Conservation (phyloP, 1,140 invertebrate genomes). For the Zaprionus gabonicus region DNA sequence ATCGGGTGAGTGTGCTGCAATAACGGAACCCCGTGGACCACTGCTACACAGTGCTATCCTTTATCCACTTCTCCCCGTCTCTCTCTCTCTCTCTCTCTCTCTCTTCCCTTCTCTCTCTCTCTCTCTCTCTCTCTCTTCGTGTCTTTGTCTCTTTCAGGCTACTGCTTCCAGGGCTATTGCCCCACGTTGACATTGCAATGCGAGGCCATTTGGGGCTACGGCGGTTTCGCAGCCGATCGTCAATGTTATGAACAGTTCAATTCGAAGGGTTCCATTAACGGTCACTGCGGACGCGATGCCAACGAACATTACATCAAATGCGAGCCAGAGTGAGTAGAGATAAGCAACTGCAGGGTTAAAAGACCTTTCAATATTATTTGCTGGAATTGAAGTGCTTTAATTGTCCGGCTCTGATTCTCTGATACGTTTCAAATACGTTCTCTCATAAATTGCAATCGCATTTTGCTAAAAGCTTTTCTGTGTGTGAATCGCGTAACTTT, state of each 20-base stretch:
- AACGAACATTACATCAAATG: slow-evolving; percentile 94
- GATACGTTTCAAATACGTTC: no score
- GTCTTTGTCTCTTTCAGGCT: slow-evolving; percentile 85
- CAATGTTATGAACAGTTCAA: slow-evolving; percentile 97
- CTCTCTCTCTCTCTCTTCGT: neutral
- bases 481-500: neutral
- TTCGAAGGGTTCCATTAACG: slow-evolving; percentile 95
- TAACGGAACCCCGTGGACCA: neutral
- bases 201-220: slow-evolving; percentile 95
- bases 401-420: no score
- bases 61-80: neutral
- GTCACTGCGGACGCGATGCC: slow-evolving; percentile 94
- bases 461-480: neutral
- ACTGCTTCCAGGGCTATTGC: slow-evolving; percentile 96
- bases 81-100: neutral
- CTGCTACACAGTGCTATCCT: neutral
- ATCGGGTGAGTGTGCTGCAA: slow-evolving; percentile 56
- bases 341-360: no score
- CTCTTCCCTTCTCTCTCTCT: neutral
- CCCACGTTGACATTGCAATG: slow-evolving; percentile 95
- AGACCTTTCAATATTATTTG: no score
- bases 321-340: slow-evolving; percentile 90
- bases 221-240: slow-evolving; percentile 90
- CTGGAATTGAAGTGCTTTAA: no score
- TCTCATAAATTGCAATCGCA: no score